phyloP scores from a whole-genome alignment of 2,797 vertebrate species.

The Sorex maritimensis region DNA sequence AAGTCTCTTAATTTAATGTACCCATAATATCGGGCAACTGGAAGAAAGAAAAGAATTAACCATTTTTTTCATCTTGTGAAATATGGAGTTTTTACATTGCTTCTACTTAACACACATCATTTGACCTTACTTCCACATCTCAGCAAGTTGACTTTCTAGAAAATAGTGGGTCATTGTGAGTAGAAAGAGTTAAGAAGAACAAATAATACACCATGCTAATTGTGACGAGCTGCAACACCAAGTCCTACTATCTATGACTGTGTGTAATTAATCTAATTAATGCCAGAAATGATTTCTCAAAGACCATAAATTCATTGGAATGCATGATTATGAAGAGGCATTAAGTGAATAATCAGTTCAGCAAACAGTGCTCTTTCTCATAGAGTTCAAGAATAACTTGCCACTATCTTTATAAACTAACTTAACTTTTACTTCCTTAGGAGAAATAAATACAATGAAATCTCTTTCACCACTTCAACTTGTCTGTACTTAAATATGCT shows the following conservation, averaged over 20 bases:
- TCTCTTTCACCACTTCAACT: not conserved
- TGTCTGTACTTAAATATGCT: not conserved
- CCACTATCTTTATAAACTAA: not conserved
- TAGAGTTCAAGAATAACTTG: conserved; percentile 3
- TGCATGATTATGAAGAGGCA: too few relatives aligned
- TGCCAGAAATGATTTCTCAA: not conserved
- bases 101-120: not conserved
- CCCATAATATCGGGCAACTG: not conserved
- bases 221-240: not conserved
- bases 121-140: not conserved
- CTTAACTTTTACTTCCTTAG: not conserved
- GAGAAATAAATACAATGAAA: not conserved
- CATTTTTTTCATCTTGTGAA: not conserved
- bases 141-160: not conserved
- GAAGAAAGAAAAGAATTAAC: not conserved
- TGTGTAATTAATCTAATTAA: not conserved
- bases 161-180: not conserved
- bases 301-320: not conserved
- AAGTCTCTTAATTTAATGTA: not conserved
- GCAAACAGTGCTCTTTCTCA: conserved; percentile 9
- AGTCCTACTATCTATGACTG: not conserved
- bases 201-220: not conserved
- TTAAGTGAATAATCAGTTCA: not conserved
- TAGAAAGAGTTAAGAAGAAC: not conserved
- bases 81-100: not conserved